These are phyloP conservation scores for Cyclophora punctaria DNA, from an alignment of 2,888 invertebrate species.

Conservation along the genomic window DNA sequence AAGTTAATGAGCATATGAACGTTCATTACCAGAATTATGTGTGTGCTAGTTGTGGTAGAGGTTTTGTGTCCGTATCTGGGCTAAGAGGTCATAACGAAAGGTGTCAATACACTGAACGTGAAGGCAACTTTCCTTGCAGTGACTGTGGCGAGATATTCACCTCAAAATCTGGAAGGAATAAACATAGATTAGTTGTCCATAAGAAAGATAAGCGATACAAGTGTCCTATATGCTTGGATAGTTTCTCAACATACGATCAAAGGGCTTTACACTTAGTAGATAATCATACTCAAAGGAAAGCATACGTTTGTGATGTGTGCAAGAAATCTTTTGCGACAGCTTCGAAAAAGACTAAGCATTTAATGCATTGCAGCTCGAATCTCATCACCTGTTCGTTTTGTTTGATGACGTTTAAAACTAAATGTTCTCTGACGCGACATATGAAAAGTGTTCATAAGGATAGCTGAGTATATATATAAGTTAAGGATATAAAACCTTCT, in stretches of 20 bases:
- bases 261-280: slow-evolving; percentile 55
- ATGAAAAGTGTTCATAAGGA: slow-evolving; percentile 16
- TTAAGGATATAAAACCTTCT: slow-evolving; percentile 1
- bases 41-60: slow-evolving; percentile 61
- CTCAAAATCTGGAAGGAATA: slow-evolving; percentile 47
- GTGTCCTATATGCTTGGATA: slow-evolving; percentile 55
- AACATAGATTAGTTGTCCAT: slow-evolving; percentile 48
- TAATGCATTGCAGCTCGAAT: too few species aligned
- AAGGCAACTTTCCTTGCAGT: slow-evolving; percentile 53
- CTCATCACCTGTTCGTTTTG: slow-evolving; percentile 25
- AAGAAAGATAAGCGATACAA: slow-evolving; percentile 51
- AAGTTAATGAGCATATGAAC: slow-evolving; percentile 63
- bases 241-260: slow-evolving; percentile 51
- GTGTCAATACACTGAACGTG: slow-evolving; percentile 24
- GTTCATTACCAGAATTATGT: slow-evolving; percentile 59
- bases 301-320: slow-evolving; percentile 45
- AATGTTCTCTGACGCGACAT: slow-evolving; percentile 43
- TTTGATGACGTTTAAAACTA: slow-evolving; percentile 34
- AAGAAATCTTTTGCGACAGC: slow-evolving; percentile 46
- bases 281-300: slow-evolving; percentile 38
- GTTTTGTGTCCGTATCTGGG: slow-evolving; percentile 54
- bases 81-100: slow-evolving; percentile 57
- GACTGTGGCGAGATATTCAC: slow-evolving; percentile 46
- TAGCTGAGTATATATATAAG: background rate
- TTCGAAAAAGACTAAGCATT: slow-evolving; percentile 32